Percentiles rank a stretch among this genome's conserved stretches.
Conservation (phyloP, 2,888 invertebrate genomes). For the Hemicrepidius hirtus region DNA sequence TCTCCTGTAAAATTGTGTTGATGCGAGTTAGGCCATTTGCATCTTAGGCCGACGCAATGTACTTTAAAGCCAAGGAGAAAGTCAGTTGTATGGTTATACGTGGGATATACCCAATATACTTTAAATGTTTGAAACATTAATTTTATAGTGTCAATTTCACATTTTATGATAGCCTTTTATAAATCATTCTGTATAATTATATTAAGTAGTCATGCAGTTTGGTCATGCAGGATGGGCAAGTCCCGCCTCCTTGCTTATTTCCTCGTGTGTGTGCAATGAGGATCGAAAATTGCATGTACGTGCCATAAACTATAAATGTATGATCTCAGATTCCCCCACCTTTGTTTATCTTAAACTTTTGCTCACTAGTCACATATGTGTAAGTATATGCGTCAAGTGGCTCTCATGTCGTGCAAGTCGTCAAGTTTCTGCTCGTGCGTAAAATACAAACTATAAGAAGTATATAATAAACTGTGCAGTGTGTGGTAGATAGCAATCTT, state of each 20-base stretch:
- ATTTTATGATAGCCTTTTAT: too few species aligned
- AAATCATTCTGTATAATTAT: too few species aligned
- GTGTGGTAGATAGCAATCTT: background rate
- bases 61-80: too few species aligned
- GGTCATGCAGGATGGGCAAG: background rate
- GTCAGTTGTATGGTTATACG: too few species aligned
- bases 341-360: constrained; percentile 35
- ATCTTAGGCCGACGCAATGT: too few species aligned
- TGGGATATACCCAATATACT: too few species aligned
- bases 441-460: background rate
- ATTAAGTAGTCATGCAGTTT: too few species aligned
- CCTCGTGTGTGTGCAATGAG: background rate
- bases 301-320: constrained; percentile 28
- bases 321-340: constrained; percentile 43
- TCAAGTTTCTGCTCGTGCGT: background rate
- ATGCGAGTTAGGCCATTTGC: too few species aligned
- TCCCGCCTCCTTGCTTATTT: constrained; percentile 8
- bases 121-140: too few species aligned
- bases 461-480: background rate
- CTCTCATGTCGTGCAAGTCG: background rate
- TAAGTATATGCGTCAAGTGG: constrained; percentile 23
- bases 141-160: too few species aligned
- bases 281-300: constrained; percentile 35
- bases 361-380: constrained; percentile 31
- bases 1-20: too few species aligned